Percentiles rank a stretch among this genome's conserved stretches.
Conservation (phyloP, 1,140 invertebrate species). For the Drosophila setifemur region DNA sequence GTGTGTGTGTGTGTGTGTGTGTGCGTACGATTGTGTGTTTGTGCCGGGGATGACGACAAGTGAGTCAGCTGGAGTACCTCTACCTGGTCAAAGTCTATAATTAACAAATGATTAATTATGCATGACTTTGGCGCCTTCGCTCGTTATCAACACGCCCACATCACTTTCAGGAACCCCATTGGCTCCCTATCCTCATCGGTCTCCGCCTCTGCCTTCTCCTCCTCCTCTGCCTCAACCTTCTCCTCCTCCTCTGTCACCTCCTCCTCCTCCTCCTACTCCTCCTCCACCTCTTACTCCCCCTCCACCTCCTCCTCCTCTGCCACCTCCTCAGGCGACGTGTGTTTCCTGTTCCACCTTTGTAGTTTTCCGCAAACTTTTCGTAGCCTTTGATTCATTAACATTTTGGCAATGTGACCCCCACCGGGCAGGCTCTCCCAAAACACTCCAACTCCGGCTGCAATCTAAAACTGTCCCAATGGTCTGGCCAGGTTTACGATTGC, state of each 20-base stretch:
- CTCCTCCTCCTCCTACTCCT: not conserved
- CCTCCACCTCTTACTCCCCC: not conserved
- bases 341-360: conserved; percentile 53
- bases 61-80: conserved; percentile 31
- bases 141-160: conserved; percentile 71
- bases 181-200: not conserved
- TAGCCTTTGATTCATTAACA: conserved; percentile 78
- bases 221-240: not conserved
- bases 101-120: conserved; percentile 81
- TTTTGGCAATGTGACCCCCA: conserved; percentile 49
- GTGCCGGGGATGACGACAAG: conserved; percentile 35
- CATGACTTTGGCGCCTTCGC: conserved; percentile 67
- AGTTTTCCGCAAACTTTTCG: conserved; percentile 60
- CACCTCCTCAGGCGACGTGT: not conserved
- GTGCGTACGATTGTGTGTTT: not conserved
- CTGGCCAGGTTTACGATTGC: conserved; percentile 28
- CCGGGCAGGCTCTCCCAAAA: conserved; percentile 12
- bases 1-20: conserved; percentile 40
- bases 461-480: conserved; percentile 29
- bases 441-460: conserved; percentile 1
- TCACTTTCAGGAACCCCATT: conserved; percentile 14
- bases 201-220: not conserved
- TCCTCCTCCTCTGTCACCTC: not conserved
- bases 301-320: not conserved
- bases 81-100: conserved; percentile 66